These are phyloP conservation scores for Todus mexicanus DNA, from an alignment of 2,797 vertebrate species.

Conservation along the genomic window DNA sequence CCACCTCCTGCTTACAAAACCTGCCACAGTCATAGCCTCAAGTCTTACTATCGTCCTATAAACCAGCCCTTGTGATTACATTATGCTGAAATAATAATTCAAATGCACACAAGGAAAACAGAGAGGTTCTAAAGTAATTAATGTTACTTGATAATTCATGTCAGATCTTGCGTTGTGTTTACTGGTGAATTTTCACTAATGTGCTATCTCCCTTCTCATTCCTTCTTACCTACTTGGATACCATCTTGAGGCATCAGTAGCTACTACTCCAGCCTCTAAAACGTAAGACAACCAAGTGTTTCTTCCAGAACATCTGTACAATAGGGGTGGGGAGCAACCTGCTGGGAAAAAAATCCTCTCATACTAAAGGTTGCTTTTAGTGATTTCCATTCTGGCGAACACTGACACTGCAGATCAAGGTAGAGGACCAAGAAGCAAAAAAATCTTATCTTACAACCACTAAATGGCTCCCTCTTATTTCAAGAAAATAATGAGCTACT, in stretches of 20 bases:
- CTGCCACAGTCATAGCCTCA: constrained; percentile 9
- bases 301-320: constrained; percentile 81
- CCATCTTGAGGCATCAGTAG: constrained; percentile 71
- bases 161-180: constrained; percentile 40
- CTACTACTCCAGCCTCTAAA: constrained; percentile 70
- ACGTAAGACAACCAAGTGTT: constrained; percentile 78
- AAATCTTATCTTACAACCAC: constrained; percentile 69
- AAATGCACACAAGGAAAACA: constrained; percentile 42
- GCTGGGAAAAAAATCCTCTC: not conserved
- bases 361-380: constrained; percentile 71
- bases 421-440: constrained; percentile 59
- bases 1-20: constrained; percentile 20
- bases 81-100: constrained; percentile 55
- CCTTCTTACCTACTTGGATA: constrained; percentile 21
- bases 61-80: constrained; percentile 26
- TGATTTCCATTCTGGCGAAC: constrained; percentile 83
- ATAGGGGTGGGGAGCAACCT: constrained; percentile 1
- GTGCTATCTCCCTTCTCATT: constrained; percentile 37
- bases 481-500: constrained; percentile 74
- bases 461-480: constrained; percentile 73
- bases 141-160: constrained; percentile 41
- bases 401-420: constrained; percentile 81
- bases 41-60: constrained; percentile 3
- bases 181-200: constrained; percentile 9
- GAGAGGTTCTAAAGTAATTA: constrained; percentile 35